These are phyloP conservation scores for Hippopotamus amphibius DNA, from an alignment of 2,113 vertebrate genomes.

Conservation along the genomic window DNA sequence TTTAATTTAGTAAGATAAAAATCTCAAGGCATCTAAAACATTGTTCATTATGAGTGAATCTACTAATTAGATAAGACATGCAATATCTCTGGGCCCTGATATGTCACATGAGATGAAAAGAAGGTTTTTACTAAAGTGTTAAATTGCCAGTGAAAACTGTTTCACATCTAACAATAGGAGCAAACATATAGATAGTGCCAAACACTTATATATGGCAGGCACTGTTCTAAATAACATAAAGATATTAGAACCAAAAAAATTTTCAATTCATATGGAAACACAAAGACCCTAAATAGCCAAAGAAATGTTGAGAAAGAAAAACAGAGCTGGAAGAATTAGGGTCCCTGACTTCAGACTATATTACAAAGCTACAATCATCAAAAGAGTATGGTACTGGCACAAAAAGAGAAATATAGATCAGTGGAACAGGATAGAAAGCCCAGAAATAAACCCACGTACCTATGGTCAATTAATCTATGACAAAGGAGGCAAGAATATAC, in stretches of 20 bases:
- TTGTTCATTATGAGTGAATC: background rate
- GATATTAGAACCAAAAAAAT: background rate
- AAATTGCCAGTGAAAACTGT: background rate
- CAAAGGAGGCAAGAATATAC: too few relatives aligned
- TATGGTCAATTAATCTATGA: too few relatives aligned
- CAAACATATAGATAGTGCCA: background rate
- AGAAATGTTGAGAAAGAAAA: too few relatives aligned
- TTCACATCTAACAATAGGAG: background rate
- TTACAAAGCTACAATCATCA: too few relatives aligned
- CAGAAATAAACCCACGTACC: too few relatives aligned
- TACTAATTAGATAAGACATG: background rate
- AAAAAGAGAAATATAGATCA: too few relatives aligned
- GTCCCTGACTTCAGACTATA: too few relatives aligned
- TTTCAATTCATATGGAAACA: too few relatives aligned
- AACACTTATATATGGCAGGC: background rate
- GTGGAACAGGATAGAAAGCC: too few relatives aligned
- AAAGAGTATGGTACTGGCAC: too few relatives aligned
- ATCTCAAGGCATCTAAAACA: background rate
- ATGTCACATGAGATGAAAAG: background rate
- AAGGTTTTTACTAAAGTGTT: background rate
- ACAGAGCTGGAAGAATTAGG: too few relatives aligned
- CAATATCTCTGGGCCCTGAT: background rate
- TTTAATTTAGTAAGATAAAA: constrained; percentile 25
- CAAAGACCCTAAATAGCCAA: too few relatives aligned
- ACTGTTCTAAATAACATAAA: background rate